These are phyloP conservation scores for Drosophila parvula DNA, from an alignment of 1,140 invertebrate genomes.

Conservation along the genomic window DNA sequence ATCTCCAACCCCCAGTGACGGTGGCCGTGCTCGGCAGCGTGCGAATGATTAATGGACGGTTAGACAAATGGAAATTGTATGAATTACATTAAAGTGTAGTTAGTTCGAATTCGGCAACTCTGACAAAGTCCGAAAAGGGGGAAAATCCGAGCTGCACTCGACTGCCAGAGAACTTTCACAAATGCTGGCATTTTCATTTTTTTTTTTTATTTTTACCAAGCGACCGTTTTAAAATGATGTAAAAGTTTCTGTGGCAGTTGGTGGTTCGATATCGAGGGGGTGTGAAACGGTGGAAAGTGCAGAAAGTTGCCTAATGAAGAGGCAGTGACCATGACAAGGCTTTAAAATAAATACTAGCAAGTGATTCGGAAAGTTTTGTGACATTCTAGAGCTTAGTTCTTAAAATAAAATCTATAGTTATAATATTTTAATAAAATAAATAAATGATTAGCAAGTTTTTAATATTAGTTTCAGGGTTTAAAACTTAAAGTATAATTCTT, in stretches of 20 bases:
- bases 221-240: constrained; percentile 42
- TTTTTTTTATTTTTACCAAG: background rate
- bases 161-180: constrained; percentile 48
- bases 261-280: constrained; percentile 18
- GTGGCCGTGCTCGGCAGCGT: constrained; percentile 70
- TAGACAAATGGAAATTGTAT: constrained; percentile 81
- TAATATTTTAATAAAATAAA: background rate
- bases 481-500: background rate
- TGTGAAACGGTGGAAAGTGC: background rate
- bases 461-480: no score
- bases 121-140: constrained; percentile 9
- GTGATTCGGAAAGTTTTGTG: background rate
- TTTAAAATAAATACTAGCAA: constrained; percentile 29
- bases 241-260: constrained; percentile 52
- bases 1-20: constrained; percentile 1
- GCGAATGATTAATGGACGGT: constrained; percentile 78
- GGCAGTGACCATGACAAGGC: constrained; percentile 40
- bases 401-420: background rate
- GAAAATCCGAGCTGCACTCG: constrained; percentile 25
- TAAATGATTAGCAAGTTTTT: background rate
- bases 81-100: constrained; percentile 82
- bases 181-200: constrained; percentile 30
- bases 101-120: constrained; percentile 62
- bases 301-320: constrained; percentile 42
- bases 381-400: background rate